These are phyloP conservation scores for Dendrolimus pini DNA, from an alignment of 2,888 invertebrate genomes.

Conservation along the genomic window DNA sequence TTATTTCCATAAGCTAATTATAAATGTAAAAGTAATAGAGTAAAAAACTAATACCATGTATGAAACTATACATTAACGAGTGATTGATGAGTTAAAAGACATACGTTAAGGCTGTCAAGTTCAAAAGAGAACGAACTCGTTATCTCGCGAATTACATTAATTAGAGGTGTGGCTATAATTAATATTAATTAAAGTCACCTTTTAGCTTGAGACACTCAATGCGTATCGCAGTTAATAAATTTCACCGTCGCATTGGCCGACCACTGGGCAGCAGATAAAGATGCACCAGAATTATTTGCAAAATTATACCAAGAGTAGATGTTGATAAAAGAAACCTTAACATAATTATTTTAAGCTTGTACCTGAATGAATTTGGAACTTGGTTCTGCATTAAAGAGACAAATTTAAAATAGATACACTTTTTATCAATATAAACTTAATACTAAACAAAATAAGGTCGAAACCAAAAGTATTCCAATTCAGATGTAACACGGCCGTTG, in stretches of 20 bases:
- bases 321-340: conserved; percentile 21
- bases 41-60: too few species aligned
- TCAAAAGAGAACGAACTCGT: conserved; percentile 28
- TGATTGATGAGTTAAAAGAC: conserved; percentile 10
- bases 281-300: conserved; percentile 45
- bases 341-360: conserved; percentile 8
- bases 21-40: too few species aligned
- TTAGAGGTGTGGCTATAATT: conserved; percentile 74
- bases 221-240: conserved; percentile 76
- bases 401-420: not conserved
- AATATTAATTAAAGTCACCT: conserved; percentile 75
- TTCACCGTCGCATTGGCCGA: conserved; percentile 61
- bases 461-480: conserved; percentile 5
- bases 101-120: conserved; percentile 33
- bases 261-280: conserved; percentile 62
- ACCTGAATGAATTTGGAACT: conserved; percentile 2
- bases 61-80: not conserved
- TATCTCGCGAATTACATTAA: conserved; percentile 72
- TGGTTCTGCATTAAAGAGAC: not conserved
- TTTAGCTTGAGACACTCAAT: conserved; percentile 70
- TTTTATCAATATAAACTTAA: not conserved
- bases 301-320: conserved; percentile 13
- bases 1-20: too few species aligned
- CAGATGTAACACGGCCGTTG: conserved; percentile 27
- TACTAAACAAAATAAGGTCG: not conserved